phyloP scores from a whole-genome alignment of 2,888 invertebrate genomes.

The Trichogramma evanescens region DNA sequence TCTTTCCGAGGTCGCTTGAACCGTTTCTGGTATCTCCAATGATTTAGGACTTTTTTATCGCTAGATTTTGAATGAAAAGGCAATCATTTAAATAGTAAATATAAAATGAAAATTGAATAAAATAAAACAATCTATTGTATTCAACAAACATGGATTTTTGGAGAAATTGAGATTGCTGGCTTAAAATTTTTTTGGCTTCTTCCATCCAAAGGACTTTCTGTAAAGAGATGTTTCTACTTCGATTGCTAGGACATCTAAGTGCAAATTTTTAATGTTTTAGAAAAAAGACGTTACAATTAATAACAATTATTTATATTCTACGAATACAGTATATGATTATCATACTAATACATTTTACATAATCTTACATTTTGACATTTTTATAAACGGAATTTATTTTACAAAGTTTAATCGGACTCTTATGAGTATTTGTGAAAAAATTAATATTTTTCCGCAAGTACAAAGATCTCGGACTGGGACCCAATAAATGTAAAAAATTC shows the following conservation, averaged over 20 bases:
- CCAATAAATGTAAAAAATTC: constrained; percentile 22
- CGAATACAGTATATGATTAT: too few species aligned
- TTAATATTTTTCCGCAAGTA: constrained; percentile 25
- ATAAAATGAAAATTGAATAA: neutral
- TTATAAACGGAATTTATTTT: constrained; percentile 16
- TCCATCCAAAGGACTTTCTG: constrained; percentile 47
- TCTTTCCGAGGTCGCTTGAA: constrained; percentile 33
- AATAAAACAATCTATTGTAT: neutral
- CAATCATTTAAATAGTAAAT: neutral
- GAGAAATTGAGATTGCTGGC: constrained; percentile 52
- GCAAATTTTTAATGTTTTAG: too few species aligned
- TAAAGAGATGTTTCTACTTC: constrained; percentile 23
- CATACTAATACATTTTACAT: too few species aligned
- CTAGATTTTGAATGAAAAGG: constrained; percentile 31
- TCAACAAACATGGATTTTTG: constrained; percentile 56
- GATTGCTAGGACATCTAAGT: neutral
- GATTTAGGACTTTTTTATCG: constrained; percentile 48
- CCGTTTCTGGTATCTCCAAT: constrained; percentile 52
- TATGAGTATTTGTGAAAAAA: constrained; percentile 17
- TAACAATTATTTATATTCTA: too few species aligned
- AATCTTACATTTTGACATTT: constrained; percentile 29
- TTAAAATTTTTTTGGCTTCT: constrained; percentile 54
- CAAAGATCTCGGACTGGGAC: constrained; percentile 26
- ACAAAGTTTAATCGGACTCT: constrained; percentile 17
- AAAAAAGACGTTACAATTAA: too few species aligned